Evolutionary conservation across 2,797 vertebrate genomes (phyloP), one percentile per base, ranked within the genome.

Genomic region (Pseudochaenichthys georgianus): DNA sequence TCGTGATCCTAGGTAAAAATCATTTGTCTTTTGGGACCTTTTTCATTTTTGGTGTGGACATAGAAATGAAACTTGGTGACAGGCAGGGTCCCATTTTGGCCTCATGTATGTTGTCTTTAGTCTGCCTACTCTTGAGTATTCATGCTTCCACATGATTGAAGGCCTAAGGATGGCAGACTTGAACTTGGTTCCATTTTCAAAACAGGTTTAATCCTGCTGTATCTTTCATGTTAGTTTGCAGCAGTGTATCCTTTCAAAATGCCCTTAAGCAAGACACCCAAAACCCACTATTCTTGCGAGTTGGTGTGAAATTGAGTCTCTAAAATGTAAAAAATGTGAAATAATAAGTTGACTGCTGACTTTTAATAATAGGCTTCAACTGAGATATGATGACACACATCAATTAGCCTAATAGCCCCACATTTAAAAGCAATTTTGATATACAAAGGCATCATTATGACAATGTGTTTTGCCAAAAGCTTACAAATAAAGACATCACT

Each of bases 331-430:
- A 69, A 47, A 28, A 64, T 13, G 3, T 1, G 28, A 4, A 78
- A 19, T 16, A 28, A 10, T 16, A 4, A 10, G 38, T 13, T 42
- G 17, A 63, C 16, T 42, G 13, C 16, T 68, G 48, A 45, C 34
- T 50, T 59, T 13, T 69, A 47, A 73, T 28, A 63, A 28, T 15
- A 55, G 2, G 1, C 0, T 43, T 61, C 55, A 21, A 50, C 41
- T 59, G 1, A 54, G 11, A 15, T 31, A 28, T 11, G 31, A 70
- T 55, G 45, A 72, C 54, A 68, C 13, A 19, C 21, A 60, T 12
- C 47, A 68, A 63, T 83, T 55, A 60, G 10, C 11, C 55, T n/a
- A 57, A 73, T 63, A 70, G 51, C 28, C 10, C 16, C 12, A 60
- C n/a, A 73, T 58, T 65, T 31, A 63, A 57, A 31, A 17, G 10